Evolutionary conservation across 1,140 invertebrate genomes (phyloP), one percentile per base, ranked within the genome.

Genomic region (Leptopilina boulardi): DNA sequence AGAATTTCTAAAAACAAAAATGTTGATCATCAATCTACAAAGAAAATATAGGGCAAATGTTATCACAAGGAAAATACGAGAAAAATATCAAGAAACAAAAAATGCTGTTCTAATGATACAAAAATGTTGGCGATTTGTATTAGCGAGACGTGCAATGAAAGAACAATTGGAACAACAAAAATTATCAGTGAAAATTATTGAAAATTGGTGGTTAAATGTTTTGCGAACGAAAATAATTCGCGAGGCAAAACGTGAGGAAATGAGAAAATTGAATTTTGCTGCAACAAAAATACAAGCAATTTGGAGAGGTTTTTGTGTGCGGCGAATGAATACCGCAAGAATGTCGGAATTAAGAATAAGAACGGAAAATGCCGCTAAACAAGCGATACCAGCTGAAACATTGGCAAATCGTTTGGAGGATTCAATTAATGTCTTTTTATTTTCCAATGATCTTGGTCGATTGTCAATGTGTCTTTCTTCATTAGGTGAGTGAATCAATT

Each of bases 281-380:
- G 94, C 93, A 23, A 90, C 88, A 0, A 92, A 92, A 77, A 95
- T 95, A 78, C 94, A 94, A 92, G 90, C 93, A 13, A 80, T 91
- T 23, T 95, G 93, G 92, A 92, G 92, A 70, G 94, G 94, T 1
- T 92, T 93, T 82, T 84, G 74, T 10, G 86, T 90, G n/a, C 91
- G 94, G 9, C 84, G 85, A 42, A 83, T 80, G 3, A 74, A 89
- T 41, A 82, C 83, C 4, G 75, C 83, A 9, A 82, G 89, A 8
- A 85, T 92, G 42, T 74, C 81, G n/a, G 84, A 89, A 70, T 77
- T 94, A 0, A 84, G 91, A 6, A 83, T 87, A 19, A 90, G 93
- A 41, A 87, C 91, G 0, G 81, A 89, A 42, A 91, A 92, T 6
- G 90, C 91, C 2, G 83, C 91, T 1, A 80, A 88, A 66, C 91